These are phyloP conservation scores for Prunella himalayana DNA, from an alignment of 2,113 vertebrate species.

Conservation along the genomic window DNA sequence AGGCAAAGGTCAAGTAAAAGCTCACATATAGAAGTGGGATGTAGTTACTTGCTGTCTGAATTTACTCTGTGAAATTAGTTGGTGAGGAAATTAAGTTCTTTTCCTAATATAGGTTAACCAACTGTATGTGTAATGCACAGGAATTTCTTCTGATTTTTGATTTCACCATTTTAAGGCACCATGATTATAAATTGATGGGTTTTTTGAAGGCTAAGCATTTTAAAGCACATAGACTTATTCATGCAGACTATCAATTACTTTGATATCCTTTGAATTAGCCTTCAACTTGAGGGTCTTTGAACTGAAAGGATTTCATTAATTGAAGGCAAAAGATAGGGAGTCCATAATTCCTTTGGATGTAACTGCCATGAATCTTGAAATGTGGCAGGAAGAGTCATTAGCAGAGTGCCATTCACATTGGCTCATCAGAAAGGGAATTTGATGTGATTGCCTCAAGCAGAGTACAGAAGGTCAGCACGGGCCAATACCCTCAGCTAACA, in stretches of 20 bases:
- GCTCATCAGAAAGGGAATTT: slow-evolving; percentile 38
- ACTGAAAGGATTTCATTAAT: slow-evolving; percentile 52
- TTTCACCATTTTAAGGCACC: not conserved
- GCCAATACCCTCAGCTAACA: slow-evolving; percentile 27
- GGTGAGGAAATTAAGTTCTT: slow-evolving; percentile 4
- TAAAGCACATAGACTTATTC: slow-evolving; percentile 27
- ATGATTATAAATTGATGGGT: not conserved
- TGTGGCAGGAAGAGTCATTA: slow-evolving; percentile 59
- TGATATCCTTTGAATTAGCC: slow-evolving; percentile 49
- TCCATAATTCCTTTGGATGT: slow-evolving; percentile 42
- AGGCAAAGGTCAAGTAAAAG: not conserved
- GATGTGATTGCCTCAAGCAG: slow-evolving; percentile 61
- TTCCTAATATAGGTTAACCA: not conserved
- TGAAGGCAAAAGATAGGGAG: slow-evolving; percentile 17
- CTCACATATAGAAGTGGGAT: not conserved
- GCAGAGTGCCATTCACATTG: slow-evolving; percentile 22
- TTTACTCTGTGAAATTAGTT: not conserved
- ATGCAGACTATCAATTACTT: slow-evolving; percentile 42
- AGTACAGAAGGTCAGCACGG: slow-evolving; percentile 25
- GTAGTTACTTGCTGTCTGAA: not conserved
- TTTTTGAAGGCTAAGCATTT: slow-evolving; percentile 45
- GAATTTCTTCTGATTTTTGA: slow-evolving; percentile 12
- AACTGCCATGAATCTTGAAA: slow-evolving; percentile 53
- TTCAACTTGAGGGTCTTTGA: slow-evolving; percentile 20
- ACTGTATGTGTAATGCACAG: not conserved